Evolutionary conservation across 2,113 vertebrate genomes (phyloP).

Genomic region (Limanda limanda): DNA sequence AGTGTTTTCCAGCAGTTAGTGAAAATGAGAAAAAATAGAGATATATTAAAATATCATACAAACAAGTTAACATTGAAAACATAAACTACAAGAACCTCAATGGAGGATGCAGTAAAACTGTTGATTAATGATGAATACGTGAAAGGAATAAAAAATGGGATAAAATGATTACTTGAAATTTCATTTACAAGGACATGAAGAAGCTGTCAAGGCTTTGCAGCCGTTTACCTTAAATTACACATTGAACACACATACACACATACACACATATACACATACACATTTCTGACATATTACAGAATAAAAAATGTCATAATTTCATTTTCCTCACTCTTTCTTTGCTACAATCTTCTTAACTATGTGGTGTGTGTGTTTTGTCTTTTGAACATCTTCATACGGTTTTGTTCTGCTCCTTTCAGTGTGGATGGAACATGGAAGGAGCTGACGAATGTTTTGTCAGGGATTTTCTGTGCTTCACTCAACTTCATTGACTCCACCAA

Average conservation of each 20-base stretch:
- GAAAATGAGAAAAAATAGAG: not conserved
- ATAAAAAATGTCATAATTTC: not conserved
- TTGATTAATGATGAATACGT: not conserved
- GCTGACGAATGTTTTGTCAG: conserved; percentile 94
- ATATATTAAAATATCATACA: not conserved
- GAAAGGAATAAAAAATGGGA: not conserved
- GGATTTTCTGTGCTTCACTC: conserved; percentile 97
- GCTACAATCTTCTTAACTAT: too few relatives aligned
- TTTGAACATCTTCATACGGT: too few relatives aligned
- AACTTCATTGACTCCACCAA: conserved; percentile 99
- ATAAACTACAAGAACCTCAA: not conserved
- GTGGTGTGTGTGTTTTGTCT: too few relatives aligned
- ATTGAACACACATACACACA: not conserved
- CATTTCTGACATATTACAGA: not conserved
- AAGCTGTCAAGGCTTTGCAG: not conserved
- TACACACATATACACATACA: too few relatives aligned
- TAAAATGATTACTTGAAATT: not conserved
- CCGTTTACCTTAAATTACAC: not conserved
- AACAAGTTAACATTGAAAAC: not conserved
- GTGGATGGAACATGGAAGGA: conserved; percentile 96
- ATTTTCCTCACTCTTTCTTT: too few relatives aligned
- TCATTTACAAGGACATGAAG: not conserved
- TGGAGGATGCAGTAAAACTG: not conserved
- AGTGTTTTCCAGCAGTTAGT: not conserved
- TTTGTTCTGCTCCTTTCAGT: conserved; percentile 73